phyloP scores from a whole-genome alignment of 2,888 invertebrate species.

The Prenolepis imparis region DNA sequence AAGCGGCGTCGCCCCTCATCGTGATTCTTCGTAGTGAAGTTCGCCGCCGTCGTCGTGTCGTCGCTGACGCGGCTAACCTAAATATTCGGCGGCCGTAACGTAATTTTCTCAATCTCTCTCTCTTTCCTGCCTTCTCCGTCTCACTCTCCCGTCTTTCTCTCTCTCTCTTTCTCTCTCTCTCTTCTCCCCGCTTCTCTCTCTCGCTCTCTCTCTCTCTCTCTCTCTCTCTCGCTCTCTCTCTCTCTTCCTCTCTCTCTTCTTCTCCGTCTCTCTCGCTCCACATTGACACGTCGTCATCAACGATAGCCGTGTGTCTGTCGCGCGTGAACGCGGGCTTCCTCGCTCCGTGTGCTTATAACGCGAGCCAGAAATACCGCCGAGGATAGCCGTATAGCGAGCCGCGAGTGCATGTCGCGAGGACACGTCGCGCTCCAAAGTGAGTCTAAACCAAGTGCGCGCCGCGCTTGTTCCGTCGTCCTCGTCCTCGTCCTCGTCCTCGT shows the following conservation, averaged over 20 bases:
- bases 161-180: neutral
- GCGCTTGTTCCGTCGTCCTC: slow-evolving; percentile 26
- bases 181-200: neutral
- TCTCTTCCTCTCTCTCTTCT: neutral
- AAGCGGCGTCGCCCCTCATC: slow-evolving; percentile 33
- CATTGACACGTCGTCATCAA: slow-evolving; percentile 76
- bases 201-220: neutral
- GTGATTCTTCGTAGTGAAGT: slow-evolving; percentile 9
- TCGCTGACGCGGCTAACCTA: slow-evolving; percentile 72
- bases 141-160: slow-evolving; percentile 5
- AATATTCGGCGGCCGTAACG: slow-evolving; percentile 75
- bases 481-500: neutral
- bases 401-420: slow-evolving; percentile 50
- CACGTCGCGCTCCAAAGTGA: slow-evolving; percentile 41
- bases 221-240: no score
- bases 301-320: slow-evolving; percentile 58
- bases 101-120: slow-evolving; percentile 58
- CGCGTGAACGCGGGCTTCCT: slow-evolving; percentile 1
- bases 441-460: slow-evolving; percentile 34
- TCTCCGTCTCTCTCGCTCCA: slow-evolving; percentile 43
- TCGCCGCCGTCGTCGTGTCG: slow-evolving; percentile 7
- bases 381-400: slow-evolving; percentile 4
- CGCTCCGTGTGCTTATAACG: slow-evolving; percentile 2
- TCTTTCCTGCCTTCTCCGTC: neutral
- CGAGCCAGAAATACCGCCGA: slow-evolving; percentile 6